Conservation (phyloP, 1,140 invertebrate species). For the Procambarus clarkii region DNA sequence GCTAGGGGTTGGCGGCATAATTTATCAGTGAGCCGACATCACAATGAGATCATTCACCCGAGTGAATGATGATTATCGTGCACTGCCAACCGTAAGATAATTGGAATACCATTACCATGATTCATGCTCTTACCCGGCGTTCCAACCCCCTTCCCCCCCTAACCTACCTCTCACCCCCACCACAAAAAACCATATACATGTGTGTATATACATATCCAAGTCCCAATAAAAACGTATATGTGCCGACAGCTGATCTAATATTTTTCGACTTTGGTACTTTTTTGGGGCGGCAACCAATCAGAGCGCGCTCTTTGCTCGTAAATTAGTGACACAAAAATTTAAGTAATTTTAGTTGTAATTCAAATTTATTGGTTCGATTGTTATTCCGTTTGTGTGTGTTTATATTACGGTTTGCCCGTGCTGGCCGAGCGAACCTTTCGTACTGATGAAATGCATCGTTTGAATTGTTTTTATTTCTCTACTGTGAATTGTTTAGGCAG, state of each 20-base stretch:
- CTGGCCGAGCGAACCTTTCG: too few species aligned
- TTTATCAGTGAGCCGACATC: neutral
- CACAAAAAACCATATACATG: too few species aligned
- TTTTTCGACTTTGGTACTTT: neutral
- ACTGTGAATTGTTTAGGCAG: too few species aligned
- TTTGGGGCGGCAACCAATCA: neutral
- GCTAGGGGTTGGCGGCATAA: neutral
- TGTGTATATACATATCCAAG: too few species aligned
- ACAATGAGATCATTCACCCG: conserved; percentile 2
- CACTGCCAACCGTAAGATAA: neutral
- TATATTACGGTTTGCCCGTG: too few species aligned
- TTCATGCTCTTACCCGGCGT: neutral
- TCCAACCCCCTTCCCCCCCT: neutral
- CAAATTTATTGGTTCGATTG: neutral
- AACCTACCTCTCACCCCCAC: too few species aligned
- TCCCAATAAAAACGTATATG: too few species aligned
- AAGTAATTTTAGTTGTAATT: neutral
- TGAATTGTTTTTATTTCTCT: too few species aligned
- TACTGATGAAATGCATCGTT: too few species aligned
- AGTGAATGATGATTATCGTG: conserved; percentile 5
- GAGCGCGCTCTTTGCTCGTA: neutral
- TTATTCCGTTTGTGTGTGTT: neutral
- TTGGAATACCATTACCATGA: neutral
- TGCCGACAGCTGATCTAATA: too few species aligned
- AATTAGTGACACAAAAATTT: neutral